These are phyloP conservation scores for Fregata magnificens DNA, from an alignment of 2,113 vertebrate species.

Conservation along the genomic window DNA sequence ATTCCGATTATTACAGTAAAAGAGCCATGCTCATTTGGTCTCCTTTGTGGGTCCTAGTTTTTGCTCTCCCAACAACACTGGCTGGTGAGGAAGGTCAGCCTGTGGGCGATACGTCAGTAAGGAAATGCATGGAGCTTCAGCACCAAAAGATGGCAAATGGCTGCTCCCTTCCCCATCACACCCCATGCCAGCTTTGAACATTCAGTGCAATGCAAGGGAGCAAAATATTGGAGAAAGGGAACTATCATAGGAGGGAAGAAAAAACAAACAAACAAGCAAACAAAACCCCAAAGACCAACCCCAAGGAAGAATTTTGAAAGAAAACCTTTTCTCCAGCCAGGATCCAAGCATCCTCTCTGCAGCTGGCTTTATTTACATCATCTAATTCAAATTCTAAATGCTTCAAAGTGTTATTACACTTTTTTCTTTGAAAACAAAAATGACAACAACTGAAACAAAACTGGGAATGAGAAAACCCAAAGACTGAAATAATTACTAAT, in stretches of 20 bases:
- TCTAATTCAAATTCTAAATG: slow-evolving; percentile 60
- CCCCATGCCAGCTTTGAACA: not conserved
- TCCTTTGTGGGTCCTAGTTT: not conserved
- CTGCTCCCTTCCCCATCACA: not conserved
- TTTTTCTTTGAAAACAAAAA: slow-evolving; percentile 56
- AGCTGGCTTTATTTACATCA: slow-evolving; percentile 34
- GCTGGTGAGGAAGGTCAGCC: not conserved
- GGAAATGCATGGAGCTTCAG: not conserved
- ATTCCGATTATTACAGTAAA: not conserved
- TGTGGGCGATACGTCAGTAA: not conserved
- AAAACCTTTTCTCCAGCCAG: not conserved
- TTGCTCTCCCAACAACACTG: not conserved
- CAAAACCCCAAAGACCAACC: not conserved
- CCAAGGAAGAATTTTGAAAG: not conserved
- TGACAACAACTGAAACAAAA: slow-evolving; percentile 66
- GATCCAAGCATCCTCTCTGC: not conserved
- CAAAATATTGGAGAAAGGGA: not conserved
- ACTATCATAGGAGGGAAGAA: not conserved
- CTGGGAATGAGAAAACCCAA: slow-evolving; percentile 48
- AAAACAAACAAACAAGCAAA: not conserved
- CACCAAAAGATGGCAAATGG: not conserved
- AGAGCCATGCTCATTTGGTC: not conserved
- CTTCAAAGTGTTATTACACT: slow-evolving; percentile 49
- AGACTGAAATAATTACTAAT: slow-evolving; percentile 69
- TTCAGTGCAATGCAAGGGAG: not conserved